Conservation (phyloP, 2,113 vertebrate species). For the Chaenocephalus aceratus region DNA sequence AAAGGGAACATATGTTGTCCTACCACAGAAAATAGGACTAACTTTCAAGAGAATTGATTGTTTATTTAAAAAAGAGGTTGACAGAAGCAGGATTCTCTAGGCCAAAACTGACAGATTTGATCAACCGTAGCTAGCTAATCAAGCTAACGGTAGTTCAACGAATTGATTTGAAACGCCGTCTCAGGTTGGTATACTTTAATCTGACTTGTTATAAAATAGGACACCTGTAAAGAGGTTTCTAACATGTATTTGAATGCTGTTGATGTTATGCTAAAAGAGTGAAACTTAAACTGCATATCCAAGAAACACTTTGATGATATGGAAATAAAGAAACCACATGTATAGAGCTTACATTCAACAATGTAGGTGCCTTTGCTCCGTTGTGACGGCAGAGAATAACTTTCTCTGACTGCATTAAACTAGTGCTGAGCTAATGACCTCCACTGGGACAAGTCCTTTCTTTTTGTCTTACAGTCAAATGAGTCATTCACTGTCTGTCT, state of each 20-base stretch:
- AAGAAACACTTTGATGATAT: neutral
- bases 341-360: neutral
- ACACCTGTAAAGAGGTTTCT: neutral
- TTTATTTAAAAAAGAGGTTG: neutral
- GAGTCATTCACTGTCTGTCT: constrained; percentile 4
- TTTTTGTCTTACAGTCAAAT: constrained; percentile 26
- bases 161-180: neutral
- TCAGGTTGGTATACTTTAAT: neutral
- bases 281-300: neutral
- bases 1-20: neutral
- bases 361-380: neutral
- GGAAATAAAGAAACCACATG: neutral
- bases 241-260: neutral
- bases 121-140: neutral
- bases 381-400: neutral
- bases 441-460: neutral
- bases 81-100: neutral
- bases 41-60: neutral
- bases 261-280: neutral
- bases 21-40: neutral
- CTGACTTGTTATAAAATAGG: neutral
- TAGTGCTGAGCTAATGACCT: constrained; percentile 4
- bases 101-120: neutral
- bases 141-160: neutral
- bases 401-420: constrained; percentile 5